phyloP scores from a whole-genome alignment of 2,113 vertebrate genomes.

The Manacus vitellinus region DNA sequence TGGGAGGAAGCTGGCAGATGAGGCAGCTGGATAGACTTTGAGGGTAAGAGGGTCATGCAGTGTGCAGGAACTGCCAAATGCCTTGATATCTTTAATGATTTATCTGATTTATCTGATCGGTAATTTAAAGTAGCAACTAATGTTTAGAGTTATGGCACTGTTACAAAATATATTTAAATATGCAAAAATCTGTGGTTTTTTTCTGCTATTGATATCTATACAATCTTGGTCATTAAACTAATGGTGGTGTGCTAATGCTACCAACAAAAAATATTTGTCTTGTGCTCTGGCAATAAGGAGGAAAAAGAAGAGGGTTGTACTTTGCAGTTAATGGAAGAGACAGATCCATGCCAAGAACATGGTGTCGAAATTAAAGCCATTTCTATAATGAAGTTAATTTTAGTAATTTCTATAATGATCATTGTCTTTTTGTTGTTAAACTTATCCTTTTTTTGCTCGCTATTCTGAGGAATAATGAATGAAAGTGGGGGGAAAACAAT shows the following conservation, averaged over 20 bases:
- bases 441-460: background rate
- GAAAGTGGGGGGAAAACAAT: background rate
- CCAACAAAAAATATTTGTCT: background rate
- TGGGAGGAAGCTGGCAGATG: background rate
- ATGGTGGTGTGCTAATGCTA: constrained; percentile 33
- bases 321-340: background rate
- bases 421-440: background rate
- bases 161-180: constrained; percentile 10
- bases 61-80: background rate
- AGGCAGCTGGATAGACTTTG: background rate
- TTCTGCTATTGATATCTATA: background rate
- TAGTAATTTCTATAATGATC: background rate
- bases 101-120: background rate
- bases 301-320: background rate
- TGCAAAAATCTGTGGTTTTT: constrained; percentile 8
- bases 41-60: background rate
- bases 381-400: background rate
- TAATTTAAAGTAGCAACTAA: background rate
- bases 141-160: background rate
- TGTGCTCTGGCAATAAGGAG: background rate
- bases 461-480: background rate
- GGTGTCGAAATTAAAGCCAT: background rate
- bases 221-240: constrained; percentile 27
- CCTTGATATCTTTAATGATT: background rate
- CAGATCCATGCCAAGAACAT: background rate